phyloP scores from a whole-genome alignment of 2,888 invertebrate species.

The Lithophane semibrunnea region DNA sequence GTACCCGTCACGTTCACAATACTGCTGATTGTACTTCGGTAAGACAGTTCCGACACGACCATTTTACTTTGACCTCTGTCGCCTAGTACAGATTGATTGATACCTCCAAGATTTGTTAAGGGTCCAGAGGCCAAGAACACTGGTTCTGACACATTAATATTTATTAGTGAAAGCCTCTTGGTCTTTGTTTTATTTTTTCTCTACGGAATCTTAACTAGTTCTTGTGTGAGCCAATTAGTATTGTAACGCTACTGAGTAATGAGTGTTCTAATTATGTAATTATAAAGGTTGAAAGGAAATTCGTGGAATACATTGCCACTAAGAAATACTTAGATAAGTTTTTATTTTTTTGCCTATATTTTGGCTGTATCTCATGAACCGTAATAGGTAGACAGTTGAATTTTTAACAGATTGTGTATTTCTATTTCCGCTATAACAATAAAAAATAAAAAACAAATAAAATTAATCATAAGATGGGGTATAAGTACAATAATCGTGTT shows the following conservation, averaged over 20 bases:
- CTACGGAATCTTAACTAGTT: conserved; percentile 51
- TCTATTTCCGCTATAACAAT: too few relatives aligned
- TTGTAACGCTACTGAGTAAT: conserved; percentile 39
- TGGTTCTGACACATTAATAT: conserved; percentile 76
- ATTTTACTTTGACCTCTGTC: conserved; percentile 66
- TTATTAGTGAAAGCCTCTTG: conserved; percentile 81
- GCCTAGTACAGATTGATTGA: conserved; percentile 43
- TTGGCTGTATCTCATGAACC: too few relatives aligned
- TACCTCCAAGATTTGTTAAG: conserved; percentile 28
- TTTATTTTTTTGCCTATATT: too few relatives aligned
- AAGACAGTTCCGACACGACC: conserved; percentile 69
- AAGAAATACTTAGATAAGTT: not conserved
- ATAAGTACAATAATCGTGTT: too few relatives aligned
- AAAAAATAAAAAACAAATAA: too few relatives aligned
- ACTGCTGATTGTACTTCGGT: conserved; percentile 80
- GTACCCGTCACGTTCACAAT: conserved; percentile 81
- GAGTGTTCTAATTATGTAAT: conserved; percentile 6
- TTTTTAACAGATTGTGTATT: too few relatives aligned
- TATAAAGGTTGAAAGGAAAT: not conserved
- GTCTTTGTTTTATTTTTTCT: conserved; percentile 56
- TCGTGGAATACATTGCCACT: conserved; percentile 2
- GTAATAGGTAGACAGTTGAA: too few relatives aligned
- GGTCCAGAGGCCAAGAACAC: conserved; percentile 46
- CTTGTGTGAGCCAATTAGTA: conserved; percentile 54
- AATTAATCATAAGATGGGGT: too few relatives aligned